Percentiles rank a stretch among this genome's conserved stretches.
Conservation (phyloP, 2,113 vertebrate genomes). For the Hassar affinis region DNA sequence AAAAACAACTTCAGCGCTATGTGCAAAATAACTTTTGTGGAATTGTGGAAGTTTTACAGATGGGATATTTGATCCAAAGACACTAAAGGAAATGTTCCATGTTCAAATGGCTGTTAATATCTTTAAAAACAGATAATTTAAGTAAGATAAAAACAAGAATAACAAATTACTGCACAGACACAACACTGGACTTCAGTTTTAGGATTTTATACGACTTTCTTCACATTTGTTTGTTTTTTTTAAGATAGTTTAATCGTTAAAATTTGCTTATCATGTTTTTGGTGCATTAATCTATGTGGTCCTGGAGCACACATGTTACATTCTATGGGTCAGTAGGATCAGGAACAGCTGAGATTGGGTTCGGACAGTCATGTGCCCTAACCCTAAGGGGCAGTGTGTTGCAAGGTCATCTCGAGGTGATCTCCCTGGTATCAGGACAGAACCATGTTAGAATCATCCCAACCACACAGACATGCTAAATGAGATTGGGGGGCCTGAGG, state of each 20-base stretch:
- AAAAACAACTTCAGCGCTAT: not conserved
- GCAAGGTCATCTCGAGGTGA: slow-evolving; percentile 53
- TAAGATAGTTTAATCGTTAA: not conserved
- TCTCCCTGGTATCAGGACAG: slow-evolving; percentile 34
- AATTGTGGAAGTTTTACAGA: not conserved
- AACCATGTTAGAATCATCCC: slow-evolving; percentile 32
- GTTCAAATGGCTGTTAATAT: not conserved
- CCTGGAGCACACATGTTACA: slow-evolving; percentile 1
- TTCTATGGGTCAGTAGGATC: slow-evolving; percentile 15
- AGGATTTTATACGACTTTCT: not conserved
- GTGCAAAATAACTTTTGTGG: not conserved
- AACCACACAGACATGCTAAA: slow-evolving; percentile 27
- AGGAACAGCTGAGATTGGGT: slow-evolving; percentile 21
- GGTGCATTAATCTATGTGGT: not conserved
- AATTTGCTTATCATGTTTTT: not conserved
- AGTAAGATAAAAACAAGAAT: not conserved
- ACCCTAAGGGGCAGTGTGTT: slow-evolving; percentile 38
- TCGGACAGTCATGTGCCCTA: slow-evolving; percentile 3
- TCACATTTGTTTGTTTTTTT: not conserved
- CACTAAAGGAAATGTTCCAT: not conserved
- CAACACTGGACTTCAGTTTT: not conserved
- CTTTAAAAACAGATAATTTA: not conserved
- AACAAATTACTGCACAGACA: not conserved
- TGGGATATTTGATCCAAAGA: not conserved
- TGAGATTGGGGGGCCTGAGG: slow-evolving; percentile 37